Evolutionary conservation across 2,797 vertebrate genomes (phyloP), one percentile per base, ranked within the genome.

Genomic region (Gambusia yucatana): DNA sequence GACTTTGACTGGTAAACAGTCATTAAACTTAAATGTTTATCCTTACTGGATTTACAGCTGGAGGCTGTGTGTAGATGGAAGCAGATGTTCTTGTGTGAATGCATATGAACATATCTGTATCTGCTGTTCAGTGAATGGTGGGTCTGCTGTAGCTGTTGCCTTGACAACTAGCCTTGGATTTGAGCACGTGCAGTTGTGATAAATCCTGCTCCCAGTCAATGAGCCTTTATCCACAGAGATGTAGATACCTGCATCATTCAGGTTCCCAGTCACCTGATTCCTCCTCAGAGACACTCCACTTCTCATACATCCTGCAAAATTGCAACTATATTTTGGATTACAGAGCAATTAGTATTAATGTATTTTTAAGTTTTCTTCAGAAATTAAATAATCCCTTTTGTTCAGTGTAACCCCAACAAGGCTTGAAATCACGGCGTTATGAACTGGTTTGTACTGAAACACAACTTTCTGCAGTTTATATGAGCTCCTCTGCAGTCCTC

Each of bases 101-200:
- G 78, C 22, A 16, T 44, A 69, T 71, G 78, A 47, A 73, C 17
- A 57, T 44, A 17, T 77, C 22, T 43, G 39, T 76, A 43, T 77
- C 75, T 50, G 76, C 52, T 39, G 20, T 47, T 13, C 1, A 36
- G 14, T 4, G 61, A 57, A 67, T 2, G 33, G 52, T 84, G 59
- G 17, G 61, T 86, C 73, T 69, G 76, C 77, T 78, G 93, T 94
- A 93, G 87, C 92, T 78, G 93, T 94, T 94, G 87, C 92, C 93
- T 83, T 92, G 94, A 93, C 94, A 91, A 94, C 94, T 82, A 77
- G 83, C 75, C 72, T 67, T 63, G 84, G 74, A 81, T 86, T 39
- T 74, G 81, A 81, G 77, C 92, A 92, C 81, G 84, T 92, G 89
- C 65, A 86, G 78, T 88, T 85, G 82, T 81, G 78, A 93, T 82